phyloP scores from a whole-genome alignment of 2,888 invertebrate genomes.

The Andrena flavipes region DNA sequence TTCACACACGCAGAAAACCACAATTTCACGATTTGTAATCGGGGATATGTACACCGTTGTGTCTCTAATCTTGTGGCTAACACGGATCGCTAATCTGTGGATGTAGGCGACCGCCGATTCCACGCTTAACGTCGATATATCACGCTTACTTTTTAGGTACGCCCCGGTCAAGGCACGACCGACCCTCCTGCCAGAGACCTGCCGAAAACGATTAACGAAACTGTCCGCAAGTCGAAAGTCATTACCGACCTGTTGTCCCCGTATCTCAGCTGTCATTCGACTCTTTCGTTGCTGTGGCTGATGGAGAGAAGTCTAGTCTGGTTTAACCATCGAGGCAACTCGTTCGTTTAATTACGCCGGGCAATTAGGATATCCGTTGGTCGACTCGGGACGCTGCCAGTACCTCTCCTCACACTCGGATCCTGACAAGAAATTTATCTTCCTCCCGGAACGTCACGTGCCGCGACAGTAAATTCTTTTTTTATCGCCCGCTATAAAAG shows the following conservation, averaged over 20 bases:
- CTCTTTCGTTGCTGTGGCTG: slow-evolving; percentile 35
- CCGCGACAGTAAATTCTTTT: slow-evolving; percentile 57
- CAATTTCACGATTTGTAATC: slow-evolving; percentile 30
- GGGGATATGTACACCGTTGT: slow-evolving; percentile 47
- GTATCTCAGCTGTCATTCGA: slow-evolving; percentile 7
- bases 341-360: neutral
- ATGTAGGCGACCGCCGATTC: slow-evolving; percentile 53
- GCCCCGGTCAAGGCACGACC: slow-evolving; percentile 43
- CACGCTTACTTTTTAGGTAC: slow-evolving; percentile 65
- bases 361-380: neutral
- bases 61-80: slow-evolving; percentile 66
- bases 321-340: neutral
- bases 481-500: slow-evolving; percentile 52
- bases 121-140: slow-evolving; percentile 65
- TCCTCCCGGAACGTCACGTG: slow-evolving; percentile 47
- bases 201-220: slow-evolving; percentile 52
- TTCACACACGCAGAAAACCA: slow-evolving; percentile 28
- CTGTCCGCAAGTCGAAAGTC: slow-evolving; percentile 65
- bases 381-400: neutral
- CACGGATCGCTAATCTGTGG: slow-evolving; percentile 70
- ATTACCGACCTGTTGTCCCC: slow-evolving; percentile 51
- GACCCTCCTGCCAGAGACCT: slow-evolving; percentile 46
- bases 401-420: neutral
- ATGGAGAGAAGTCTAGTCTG: neutral
- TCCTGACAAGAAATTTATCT: slow-evolving; percentile 59